These are phyloP conservation scores for Megaceryle torquata DNA, from an alignment of 2,113 vertebrate species.

Conservation along the genomic window DNA sequence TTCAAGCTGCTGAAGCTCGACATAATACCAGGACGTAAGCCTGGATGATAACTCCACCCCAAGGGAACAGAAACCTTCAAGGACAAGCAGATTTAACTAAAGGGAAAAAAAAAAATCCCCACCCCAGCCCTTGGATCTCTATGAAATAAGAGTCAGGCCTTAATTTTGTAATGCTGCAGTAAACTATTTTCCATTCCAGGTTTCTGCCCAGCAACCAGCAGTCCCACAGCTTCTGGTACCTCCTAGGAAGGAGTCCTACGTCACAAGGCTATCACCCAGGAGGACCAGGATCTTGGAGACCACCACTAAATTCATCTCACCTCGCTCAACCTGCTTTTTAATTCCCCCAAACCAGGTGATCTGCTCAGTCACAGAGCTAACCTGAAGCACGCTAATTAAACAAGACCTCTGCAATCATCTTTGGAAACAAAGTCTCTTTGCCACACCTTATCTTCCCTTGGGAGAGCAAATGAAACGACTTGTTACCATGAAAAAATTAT, in stretches of 20 bases:
- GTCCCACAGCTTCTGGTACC: not conserved
- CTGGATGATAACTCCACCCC: not conserved
- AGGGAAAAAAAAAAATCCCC: not conserved
- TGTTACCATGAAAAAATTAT: constrained; percentile 33
- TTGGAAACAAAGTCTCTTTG: not conserved
- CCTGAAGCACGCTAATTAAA: not conserved
- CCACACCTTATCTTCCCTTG: not conserved
- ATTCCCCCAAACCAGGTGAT: not conserved
- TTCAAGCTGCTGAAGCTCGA: not conserved
- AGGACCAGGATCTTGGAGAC: not conserved
- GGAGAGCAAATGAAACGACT: constrained; percentile 7
- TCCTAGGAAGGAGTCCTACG: too few relatives aligned
- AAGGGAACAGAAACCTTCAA: not conserved
- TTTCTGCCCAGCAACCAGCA: not conserved
- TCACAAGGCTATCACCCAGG: rapidly evolving
- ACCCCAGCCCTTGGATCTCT: not conserved
- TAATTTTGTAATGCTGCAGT: not conserved
- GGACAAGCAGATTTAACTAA: not conserved
- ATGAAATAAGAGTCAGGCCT: not conserved
- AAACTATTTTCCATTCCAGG: not conserved
- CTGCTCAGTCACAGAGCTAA: not conserved
- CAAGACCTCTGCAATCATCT: not conserved
- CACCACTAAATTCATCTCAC: not conserved
- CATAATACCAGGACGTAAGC: rapidly evolving
- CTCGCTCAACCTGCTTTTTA: not conserved